phyloP scores from a whole-genome alignment of 2,797 vertebrate genomes.

The Pseudochaenichthys georgianus region DNA sequence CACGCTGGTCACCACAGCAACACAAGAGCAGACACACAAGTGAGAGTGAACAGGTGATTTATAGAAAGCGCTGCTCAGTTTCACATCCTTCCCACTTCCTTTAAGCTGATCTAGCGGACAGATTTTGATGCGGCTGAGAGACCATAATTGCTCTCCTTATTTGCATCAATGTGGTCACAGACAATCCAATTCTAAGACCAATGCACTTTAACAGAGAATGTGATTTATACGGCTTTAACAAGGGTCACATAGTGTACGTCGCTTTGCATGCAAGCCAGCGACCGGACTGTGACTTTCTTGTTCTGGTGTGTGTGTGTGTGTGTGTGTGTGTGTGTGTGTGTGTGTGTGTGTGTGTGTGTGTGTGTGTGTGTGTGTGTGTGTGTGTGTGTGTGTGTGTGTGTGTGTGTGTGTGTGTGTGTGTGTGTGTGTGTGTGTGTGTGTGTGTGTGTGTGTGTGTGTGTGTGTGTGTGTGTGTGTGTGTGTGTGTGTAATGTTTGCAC shows the following conservation, averaged over 20 bases:
- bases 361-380: too few relatives aligned
- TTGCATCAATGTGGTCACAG: constrained; percentile 59
- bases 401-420: too few relatives aligned
- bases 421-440: too few relatives aligned
- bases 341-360: too few relatives aligned
- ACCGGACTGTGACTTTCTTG: constrained; percentile 47
- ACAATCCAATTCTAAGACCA: constrained; percentile 24
- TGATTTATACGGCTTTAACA: constrained; percentile 54
- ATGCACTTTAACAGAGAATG: constrained; percentile 21
- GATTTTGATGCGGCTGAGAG: constrained; percentile 61
- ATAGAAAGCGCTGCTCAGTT: constrained; percentile 79
- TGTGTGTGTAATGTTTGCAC: constrained; percentile 66
- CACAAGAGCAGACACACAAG: constrained; percentile 65
- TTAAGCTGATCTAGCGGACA: constrained; percentile 74
- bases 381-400: too few relatives aligned
- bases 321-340: too few relatives aligned
- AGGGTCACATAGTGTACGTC: constrained; percentile 41
- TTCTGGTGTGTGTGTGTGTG: constrained; percentile 39
- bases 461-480: constrained; percentile 26
- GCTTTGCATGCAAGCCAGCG: constrained; percentile 32
- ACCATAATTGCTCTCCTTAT: constrained; percentile 68
- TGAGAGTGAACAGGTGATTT: constrained; percentile 83
- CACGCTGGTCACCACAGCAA: constrained; percentile 66
- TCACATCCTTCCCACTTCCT: constrained; percentile 83
- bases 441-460: too few relatives aligned